A percentile compares a stretch with the other conserved stretches of the same genome.
Evolutionary conservation across 2,888 invertebrate species (phyloP).

Genomic region (Tetragonisca angustula): DNA sequence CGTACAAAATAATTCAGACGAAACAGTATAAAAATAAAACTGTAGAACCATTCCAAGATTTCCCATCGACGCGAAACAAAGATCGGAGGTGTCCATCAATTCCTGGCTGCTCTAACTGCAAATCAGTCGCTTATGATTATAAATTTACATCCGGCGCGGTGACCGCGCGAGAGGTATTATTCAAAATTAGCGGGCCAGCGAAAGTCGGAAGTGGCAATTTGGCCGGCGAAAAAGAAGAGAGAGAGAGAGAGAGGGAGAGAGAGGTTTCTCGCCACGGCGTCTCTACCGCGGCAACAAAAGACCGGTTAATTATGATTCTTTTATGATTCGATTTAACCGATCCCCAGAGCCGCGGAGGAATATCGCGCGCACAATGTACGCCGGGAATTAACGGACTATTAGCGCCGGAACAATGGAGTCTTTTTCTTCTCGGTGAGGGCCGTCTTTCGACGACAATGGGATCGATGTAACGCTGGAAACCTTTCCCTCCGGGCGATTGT

Average conservation of each 20-base stretch:
- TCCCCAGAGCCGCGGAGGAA: constrained; percentile 75
- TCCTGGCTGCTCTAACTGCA: neutral
- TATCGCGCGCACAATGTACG: constrained; percentile 81
- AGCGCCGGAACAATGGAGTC: constrained; percentile 79
- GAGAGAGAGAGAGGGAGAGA: constrained; percentile 48
- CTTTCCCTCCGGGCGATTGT: constrained; percentile 16
- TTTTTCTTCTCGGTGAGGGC: constrained; percentile 59
- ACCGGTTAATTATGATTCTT: constrained; percentile 83
- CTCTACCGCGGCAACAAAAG: constrained; percentile 76
- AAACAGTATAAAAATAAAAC: too few relatives aligned
- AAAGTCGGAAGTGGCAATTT: constrained; percentile 79
- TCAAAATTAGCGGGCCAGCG: constrained; percentile 74
- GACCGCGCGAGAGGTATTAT: constrained; percentile 67
- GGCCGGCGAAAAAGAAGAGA: constrained; percentile 45
- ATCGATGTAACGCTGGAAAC: constrained; percentile 50
- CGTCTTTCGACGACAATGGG: constrained; percentile 54
- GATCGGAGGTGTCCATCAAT: neutral
- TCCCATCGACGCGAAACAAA: neutral
- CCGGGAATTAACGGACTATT: constrained; percentile 82
- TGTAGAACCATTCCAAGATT: too few relatives aligned
- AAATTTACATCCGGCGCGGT: constrained; percentile 53
- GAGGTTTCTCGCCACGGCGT: constrained; percentile 66
- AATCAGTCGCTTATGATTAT: constrained; percentile 50
- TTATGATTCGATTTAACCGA: constrained; percentile 83
- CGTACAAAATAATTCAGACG: too few relatives aligned